A percentile compares a stretch with the other conserved stretches of the same genome.
Evolutionary conservation across 1,140 invertebrate species (phyloP).

Genomic region (Lerema accius): DNA sequence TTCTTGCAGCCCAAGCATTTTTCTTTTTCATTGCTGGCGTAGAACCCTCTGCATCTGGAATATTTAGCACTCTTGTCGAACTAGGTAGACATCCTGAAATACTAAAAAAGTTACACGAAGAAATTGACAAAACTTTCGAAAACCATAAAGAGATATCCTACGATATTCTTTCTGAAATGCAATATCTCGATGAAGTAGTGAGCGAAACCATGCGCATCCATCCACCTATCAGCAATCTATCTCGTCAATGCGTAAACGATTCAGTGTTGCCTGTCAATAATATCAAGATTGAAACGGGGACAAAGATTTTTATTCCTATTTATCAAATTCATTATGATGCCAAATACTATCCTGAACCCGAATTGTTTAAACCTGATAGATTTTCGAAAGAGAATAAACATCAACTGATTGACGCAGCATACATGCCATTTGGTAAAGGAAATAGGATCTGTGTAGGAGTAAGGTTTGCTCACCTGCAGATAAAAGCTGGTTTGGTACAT

Average conservation of each 20-base stretch:
- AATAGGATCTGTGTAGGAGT: constrained; percentile 83
- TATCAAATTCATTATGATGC: constrained; percentile 64
- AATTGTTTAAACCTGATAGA: constrained; percentile 75
- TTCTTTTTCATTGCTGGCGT: constrained; percentile 83
- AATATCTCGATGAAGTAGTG: constrained; percentile 67
- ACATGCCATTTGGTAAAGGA: constrained; percentile 85
- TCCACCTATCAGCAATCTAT: constrained; percentile 56
- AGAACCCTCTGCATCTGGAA: constrained; percentile 84
- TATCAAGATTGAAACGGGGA: constrained; percentile 53
- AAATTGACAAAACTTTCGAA: constrained; percentile 80
- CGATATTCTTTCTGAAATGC: constrained; percentile 58
- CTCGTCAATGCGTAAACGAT: constrained; percentile 42
- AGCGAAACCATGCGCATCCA: constrained; percentile 77
- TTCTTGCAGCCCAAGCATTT: constrained; percentile 69
- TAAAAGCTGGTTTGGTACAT: constrained; percentile 60
- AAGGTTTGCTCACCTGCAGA: constrained; percentile 76
- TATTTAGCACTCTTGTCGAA: constrained; percentile 76
- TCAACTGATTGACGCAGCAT: constrained; percentile 44
- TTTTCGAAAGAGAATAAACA: constrained; percentile 58
- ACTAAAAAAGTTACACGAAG: constrained; percentile 82
- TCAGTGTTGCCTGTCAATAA: constrained; percentile 50
- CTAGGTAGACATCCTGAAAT: constrained; percentile 82
- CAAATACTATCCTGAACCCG: constrained; percentile 67
- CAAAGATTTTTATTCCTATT: constrained; percentile 51
- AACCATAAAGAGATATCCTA: constrained; percentile 59